A percentile compares a stretch with the other conserved stretches of the same genome.
phyloP scores from a whole-genome alignment of 2,888 invertebrate species.

The Unio delphinus region DNA sequence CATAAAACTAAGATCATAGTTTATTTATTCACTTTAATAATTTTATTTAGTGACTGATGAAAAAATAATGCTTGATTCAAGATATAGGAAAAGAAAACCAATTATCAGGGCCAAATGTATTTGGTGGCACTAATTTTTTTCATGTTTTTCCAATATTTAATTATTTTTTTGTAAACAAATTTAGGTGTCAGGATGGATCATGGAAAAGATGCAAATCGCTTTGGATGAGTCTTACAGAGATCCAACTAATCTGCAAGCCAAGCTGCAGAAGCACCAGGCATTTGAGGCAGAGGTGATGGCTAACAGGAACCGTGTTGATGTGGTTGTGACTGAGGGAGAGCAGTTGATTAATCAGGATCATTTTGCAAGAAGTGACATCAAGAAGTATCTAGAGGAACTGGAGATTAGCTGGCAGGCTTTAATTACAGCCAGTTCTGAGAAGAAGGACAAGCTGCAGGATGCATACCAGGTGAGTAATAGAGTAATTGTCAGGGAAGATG shows the following conservation, averaged over 20 bases:
- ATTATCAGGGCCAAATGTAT: not conserved
- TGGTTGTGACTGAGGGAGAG: slow-evolving; percentile 78
- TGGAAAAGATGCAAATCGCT: slow-evolving; percentile 93
- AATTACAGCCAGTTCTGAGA: slow-evolving; percentile 85
- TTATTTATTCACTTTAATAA: too few relatives aligned
- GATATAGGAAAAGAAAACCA: too few relatives aligned
- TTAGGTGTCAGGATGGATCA: slow-evolving; percentile 83
- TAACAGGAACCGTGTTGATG: slow-evolving; percentile 88
- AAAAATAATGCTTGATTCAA: too few relatives aligned
- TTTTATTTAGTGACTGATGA: too few relatives aligned
- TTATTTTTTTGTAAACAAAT: not conserved
- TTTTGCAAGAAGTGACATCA: slow-evolving; percentile 85
- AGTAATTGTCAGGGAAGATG: too few relatives aligned
- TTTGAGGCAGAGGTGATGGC: slow-evolving; percentile 95
- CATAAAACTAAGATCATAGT: too few relatives aligned
- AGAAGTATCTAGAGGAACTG: slow-evolving; percentile 85
- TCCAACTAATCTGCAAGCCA: slow-evolving; percentile 95
- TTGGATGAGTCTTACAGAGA: slow-evolving; percentile 95
- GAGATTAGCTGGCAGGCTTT: slow-evolving; percentile 90
- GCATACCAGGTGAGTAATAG: slow-evolving; percentile 78
- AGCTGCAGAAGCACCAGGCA: slow-evolving; percentile 95
- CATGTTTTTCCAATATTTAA: not conserved
- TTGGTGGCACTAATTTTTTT: not conserved
- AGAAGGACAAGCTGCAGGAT: slow-evolving; percentile 88
- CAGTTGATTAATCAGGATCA: slow-evolving; percentile 82